These are phyloP conservation scores for Drosophila meridionalis DNA, from an alignment of 2,888 invertebrate genomes.

Conservation along the genomic window DNA sequence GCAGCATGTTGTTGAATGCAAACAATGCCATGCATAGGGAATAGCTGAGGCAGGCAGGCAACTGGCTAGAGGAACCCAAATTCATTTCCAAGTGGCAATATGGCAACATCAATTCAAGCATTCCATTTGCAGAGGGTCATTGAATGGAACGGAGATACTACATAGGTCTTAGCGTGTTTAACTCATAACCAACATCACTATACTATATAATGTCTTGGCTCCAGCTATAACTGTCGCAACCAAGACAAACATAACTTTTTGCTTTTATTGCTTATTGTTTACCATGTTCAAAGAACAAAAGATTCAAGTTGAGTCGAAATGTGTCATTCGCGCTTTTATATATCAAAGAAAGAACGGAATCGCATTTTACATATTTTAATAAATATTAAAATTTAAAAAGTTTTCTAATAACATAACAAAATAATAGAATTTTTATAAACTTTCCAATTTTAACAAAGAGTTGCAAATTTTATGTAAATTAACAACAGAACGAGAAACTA, in stretches of 20 bases:
- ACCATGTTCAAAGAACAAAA: constrained; percentile 5
- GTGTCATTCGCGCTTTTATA: neutral
- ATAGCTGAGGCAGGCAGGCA: neutral
- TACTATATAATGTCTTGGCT: neutral
- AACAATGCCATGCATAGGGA: constrained; percentile 3
- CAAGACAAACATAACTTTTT: neutral
- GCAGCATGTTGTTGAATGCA: constrained; percentile 14
- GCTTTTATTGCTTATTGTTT: constrained; percentile 1
- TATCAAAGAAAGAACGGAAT: neutral
- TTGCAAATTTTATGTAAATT: constrained; percentile 52
- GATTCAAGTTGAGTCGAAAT: neutral
- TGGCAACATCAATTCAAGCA: constrained; percentile 6
- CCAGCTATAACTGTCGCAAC: neutral
- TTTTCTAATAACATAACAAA: neutral
- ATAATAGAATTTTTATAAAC: constrained; percentile 17
- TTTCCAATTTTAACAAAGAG: constrained; percentile 41
- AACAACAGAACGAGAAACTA: constrained; percentile 5
- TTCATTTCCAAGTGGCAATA: constrained; percentile 3
- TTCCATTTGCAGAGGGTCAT: neutral
- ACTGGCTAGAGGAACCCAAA: neutral
- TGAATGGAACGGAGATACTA: neutral
- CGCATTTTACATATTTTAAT: constrained; percentile 1
- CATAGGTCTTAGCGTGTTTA: neutral
- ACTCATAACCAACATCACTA: neutral
- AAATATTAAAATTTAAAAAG: neutral